phyloP scores from a whole-genome alignment of 1,140 invertebrate genomes.

The Vollenhovia emeryi region DNA sequence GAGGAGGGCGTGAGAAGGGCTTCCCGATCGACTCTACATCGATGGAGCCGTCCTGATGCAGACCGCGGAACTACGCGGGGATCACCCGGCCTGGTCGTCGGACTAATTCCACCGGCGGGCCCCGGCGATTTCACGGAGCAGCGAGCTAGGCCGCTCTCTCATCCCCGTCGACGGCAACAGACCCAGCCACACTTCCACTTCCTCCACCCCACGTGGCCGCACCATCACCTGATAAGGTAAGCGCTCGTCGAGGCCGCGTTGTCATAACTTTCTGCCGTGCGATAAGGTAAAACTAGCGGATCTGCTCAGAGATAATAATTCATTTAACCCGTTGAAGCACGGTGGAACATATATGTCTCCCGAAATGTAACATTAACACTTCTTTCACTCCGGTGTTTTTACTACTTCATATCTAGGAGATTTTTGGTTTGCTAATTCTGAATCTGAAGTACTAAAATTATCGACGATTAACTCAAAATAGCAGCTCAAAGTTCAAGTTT shows the following conservation, averaged over 20 bases:
- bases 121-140: conserved; percentile 68
- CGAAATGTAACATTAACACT: too few relatives aligned
- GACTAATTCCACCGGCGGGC: conserved; percentile 75
- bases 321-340: too few relatives aligned
- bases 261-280: background rate
- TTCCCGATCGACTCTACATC: conserved; percentile 62
- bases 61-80: conserved; percentile 70
- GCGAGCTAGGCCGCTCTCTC: conserved; percentile 60
- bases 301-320: background rate
- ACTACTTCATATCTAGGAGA: too few relatives aligned
- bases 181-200: conserved; percentile 76
- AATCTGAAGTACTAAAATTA: too few relatives aligned
- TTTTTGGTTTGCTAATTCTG: too few relatives aligned
- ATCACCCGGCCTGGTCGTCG: conserved; percentile 70
- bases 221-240: conserved; percentile 83
- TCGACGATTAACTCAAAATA: too few relatives aligned
- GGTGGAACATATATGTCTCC: too few relatives aligned
- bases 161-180: conserved; percentile 62
- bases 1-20: conserved; percentile 15
- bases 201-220: conserved; percentile 83
- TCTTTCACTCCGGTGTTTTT: too few relatives aligned
- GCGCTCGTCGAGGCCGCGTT: background rate
- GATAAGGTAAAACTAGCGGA: background rate
- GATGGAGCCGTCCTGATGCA: conserved; percentile 78
- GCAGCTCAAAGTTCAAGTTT: too few relatives aligned